These are phyloP conservation scores for Cnemophilus loriae DNA, from an alignment of 2,113 vertebrate species.

Conservation along the genomic window DNA sequence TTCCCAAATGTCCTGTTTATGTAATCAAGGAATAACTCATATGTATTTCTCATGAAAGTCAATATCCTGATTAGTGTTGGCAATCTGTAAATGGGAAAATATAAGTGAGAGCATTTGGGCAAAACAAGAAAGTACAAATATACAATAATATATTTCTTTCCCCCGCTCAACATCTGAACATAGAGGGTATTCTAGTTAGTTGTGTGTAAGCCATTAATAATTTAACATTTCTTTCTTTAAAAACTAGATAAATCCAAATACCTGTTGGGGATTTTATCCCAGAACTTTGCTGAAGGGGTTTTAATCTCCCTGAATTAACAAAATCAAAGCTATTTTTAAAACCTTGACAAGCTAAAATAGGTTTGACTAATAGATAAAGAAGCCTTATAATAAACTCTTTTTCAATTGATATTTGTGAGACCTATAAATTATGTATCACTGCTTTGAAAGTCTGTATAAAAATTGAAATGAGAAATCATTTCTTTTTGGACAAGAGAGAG, in stretches of 20 bases:
- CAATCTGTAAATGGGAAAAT: neutral
- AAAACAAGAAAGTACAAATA: neutral
- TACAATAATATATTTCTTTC: too few species aligned
- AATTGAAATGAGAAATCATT: neutral
- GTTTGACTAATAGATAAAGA: neutral
- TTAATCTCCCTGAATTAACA: neutral
- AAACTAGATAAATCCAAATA: neutral
- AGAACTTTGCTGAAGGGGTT: neutral
- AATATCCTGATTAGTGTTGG: neutral
- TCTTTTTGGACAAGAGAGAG: neutral
- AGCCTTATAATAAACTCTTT: neutral
- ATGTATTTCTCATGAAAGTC: neutral
- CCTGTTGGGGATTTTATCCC: neutral
- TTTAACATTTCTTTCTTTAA: neutral
- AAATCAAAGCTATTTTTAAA: slow-evolving; percentile 10
- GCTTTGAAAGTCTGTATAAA: neutral
- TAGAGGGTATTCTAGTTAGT: neutral
- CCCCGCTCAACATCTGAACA: neutral
- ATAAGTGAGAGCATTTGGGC: neutral
- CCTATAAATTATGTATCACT: neutral
- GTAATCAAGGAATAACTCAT: neutral
- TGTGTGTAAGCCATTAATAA: neutral
- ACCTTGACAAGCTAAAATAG: neutral
- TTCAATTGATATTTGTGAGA: neutral
- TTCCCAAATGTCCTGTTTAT: neutral